Base-by-base conservation (phyloP, 2,797 vertebrate species). In the Sebastolobus alascanus region DNA sequence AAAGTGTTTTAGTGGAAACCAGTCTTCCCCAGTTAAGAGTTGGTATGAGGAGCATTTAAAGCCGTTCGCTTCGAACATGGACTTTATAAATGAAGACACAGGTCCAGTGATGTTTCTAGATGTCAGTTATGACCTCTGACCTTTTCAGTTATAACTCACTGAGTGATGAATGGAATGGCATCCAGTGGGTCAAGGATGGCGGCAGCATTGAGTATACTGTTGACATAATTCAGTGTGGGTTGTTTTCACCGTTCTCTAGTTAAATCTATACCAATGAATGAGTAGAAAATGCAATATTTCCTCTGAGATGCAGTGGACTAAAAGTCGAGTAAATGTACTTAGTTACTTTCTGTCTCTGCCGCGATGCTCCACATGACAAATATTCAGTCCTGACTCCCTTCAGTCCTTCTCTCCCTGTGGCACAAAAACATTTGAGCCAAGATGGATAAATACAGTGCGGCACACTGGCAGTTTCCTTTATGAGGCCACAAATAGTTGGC, bases 401-500 rank as follows among this genome's bases (percentile, higher is more conserved):
- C 67, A 31, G n/a, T n/a, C n/a, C 68, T 67, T 52, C 66, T 55
- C 70, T 75, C 77, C 77, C 5, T 18, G 35, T 52, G 63, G 56
- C 64, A 69, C 61, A 40, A 78, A 75, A 83, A 72, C 80, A 80
- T 46, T 79, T 33, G 54, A 87, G 80, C 80, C 86, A 71, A 82
- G 73, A 37, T 10, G 54, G 79, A 89, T 88, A 88, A 87, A 85
- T 83, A 77, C 80, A 76, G 68, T 56, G 8, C 13, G 37, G 54
- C 38, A 37, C 77, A 29, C 52, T 76, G 79, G 80, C 87, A 70
- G 70, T 77, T 92, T 90, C 87, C 83, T 94, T 94, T 87, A 91
- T 85, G 89, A 84, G 90, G 84, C 87, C 86, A 86, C 79, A 84
- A 88, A 93, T 92, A 94, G 91, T 87, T 87, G 82, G 60, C 81